Conservation (phyloP, 2,888 invertebrate genomes). For the Sminthurinus aureus region DNA sequence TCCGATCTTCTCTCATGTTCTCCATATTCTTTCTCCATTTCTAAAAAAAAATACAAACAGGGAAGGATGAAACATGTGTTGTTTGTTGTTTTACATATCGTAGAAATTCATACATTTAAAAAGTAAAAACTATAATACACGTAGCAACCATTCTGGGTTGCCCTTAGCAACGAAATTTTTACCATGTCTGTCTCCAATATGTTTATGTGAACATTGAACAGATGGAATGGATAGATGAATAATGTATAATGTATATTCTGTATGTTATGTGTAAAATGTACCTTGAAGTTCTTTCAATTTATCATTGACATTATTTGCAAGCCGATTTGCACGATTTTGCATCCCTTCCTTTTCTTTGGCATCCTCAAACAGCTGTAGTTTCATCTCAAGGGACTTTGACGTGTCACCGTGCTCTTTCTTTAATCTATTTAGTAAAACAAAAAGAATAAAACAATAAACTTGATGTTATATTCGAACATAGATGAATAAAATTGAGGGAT, state of each 20-base stretch:
- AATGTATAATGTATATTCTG: not conserved
- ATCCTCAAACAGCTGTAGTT: slow-evolving; percentile 77
- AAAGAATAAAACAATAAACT: not conserved
- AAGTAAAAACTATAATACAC: not conserved
- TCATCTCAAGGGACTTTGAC: slow-evolving; percentile 74
- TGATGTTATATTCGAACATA: not conserved
- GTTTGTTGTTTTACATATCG: not conserved
- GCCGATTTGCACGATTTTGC: slow-evolving; percentile 79
- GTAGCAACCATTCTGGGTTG: no score
- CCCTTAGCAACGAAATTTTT: no score
- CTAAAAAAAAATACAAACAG: slow-evolving; percentile 60
- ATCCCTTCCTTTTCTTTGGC: slow-evolving; percentile 80
- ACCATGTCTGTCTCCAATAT: no score
- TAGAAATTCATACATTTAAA: not conserved
- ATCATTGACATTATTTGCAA: slow-evolving; percentile 80
- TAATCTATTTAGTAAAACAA: slow-evolving; percentile 62
- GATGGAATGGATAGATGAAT: not conserved
- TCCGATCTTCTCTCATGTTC: slow-evolving; percentile 71
- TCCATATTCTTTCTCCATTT: slow-evolving; percentile 74
- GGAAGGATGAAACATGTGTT: not conserved
- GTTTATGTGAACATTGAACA: not conserved
- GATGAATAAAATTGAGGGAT: not conserved
- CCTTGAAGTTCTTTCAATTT: slow-evolving; percentile 77
- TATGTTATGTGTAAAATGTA: slow-evolving; percentile 60
- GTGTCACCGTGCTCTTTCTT: slow-evolving; percentile 77